phyloP scores from a whole-genome alignment of 2,797 vertebrate genomes.

The Spinus olivaceus region DNA sequence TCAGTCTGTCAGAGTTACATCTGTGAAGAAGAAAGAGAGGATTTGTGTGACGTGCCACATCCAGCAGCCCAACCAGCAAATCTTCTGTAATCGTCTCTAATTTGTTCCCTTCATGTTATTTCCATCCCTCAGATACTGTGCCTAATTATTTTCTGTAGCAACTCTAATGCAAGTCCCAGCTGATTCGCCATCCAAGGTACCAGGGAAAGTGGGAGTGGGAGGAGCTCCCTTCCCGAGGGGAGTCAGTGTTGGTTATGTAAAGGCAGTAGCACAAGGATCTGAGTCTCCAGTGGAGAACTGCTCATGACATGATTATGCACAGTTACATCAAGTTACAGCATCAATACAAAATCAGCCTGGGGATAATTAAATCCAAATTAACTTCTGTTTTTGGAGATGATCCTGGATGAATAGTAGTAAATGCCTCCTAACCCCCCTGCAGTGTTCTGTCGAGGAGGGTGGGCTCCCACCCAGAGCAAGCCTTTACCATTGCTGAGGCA shows the following conservation, averaged over 20 bases:
- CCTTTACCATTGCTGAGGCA: background rate
- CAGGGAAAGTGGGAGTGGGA: background rate
- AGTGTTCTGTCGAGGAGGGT: rapidly evolving
- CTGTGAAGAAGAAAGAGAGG: background rate
- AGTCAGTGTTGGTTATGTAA: background rate
- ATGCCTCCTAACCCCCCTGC: background rate
- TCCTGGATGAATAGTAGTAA: background rate
- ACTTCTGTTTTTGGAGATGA: background rate
- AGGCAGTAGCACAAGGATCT: background rate
- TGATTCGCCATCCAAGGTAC: background rate
- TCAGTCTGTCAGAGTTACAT: background rate
- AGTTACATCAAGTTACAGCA: background rate
- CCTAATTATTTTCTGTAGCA: background rate
- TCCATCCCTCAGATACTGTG: background rate
- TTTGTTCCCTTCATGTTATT: background rate
- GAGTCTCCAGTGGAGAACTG: background rate
- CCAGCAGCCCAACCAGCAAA: background rate
- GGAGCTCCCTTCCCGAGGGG: background rate
- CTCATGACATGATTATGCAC: background rate
- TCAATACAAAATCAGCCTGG: background rate
- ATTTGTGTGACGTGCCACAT: background rate
- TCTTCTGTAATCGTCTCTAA: background rate
- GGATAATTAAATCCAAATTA: background rate
- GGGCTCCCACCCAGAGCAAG: background rate
- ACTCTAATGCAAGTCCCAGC: background rate